A percentile compares a stretch with the other conserved stretches of the same genome.
phyloP scores from a whole-genome alignment of 1,140 invertebrate genomes.

The Apolygus lucorum region DNA sequence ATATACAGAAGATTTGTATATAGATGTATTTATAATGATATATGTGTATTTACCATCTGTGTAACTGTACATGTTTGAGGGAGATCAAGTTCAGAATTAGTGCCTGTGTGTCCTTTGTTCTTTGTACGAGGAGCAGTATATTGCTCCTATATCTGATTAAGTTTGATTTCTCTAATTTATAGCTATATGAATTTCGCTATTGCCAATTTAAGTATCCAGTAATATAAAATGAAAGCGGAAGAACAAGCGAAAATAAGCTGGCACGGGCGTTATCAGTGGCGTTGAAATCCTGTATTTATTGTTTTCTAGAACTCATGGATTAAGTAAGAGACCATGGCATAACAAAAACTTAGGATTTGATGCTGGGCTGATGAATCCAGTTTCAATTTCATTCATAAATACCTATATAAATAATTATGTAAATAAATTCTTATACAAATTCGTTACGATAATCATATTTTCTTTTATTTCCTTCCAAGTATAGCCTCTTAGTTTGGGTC shows the following conservation, averaged over 20 bases:
- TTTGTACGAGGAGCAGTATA: not conserved
- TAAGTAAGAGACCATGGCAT: too few species aligned
- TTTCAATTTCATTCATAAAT: not conserved
- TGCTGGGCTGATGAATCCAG: not conserved
- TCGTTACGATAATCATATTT: not conserved
- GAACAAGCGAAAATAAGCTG: not conserved
- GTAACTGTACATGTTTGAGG: slow-evolving; percentile 4
- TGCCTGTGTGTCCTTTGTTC: slow-evolving; percentile 1
- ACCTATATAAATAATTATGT: not conserved
- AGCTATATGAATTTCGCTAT: not conserved
- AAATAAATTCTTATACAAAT: not conserved
- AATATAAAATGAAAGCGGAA: too few species aligned
- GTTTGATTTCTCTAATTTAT: not conserved
- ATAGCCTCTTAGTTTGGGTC: too few species aligned
- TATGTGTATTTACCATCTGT: slow-evolving; percentile 8
- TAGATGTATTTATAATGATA: slow-evolving; percentile 15
- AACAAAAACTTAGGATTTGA: not conserved
- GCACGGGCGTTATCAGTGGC: not conserved
- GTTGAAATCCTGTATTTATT: not conserved
- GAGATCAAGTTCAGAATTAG: slow-evolving; percentile 4
- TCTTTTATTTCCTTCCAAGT: not conserved
- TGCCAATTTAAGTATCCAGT: not conserved
- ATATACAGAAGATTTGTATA: slow-evolving; percentile 3
- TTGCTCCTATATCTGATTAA: slow-evolving; percentile 3
- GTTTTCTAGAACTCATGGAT: not conserved